phyloP scores from a whole-genome alignment of 2,113 vertebrate genomes.

The Hemiprocne comata region DNA sequence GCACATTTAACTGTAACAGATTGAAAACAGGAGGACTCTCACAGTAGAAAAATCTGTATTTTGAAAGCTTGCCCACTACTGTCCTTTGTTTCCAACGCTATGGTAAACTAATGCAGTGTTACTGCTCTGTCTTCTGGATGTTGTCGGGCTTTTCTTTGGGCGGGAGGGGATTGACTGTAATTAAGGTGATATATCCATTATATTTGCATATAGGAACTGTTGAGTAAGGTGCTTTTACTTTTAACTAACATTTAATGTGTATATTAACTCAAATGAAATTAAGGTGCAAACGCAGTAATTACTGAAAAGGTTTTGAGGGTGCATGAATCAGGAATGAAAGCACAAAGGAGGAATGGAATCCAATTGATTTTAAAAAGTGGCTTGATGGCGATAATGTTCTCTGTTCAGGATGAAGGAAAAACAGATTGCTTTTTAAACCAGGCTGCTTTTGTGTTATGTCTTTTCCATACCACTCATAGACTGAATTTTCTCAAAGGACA shows the following conservation, averaged over 20 bases:
- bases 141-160: not conserved
- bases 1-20: not conserved
- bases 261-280: not conserved
- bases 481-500: not conserved
- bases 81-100: not conserved
- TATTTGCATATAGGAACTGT: not conserved
- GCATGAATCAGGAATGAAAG: not conserved
- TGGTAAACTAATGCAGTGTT: not conserved
- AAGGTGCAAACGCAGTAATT: not conserved
- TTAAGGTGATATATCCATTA: not conserved
- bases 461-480: not conserved
- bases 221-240: not conserved
- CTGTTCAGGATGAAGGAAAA: not conserved
- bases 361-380: not conserved
- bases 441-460: not conserved
- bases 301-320: not conserved
- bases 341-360: not conserved
- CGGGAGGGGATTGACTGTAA: not conserved
- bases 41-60: not conserved
- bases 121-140: not conserved
- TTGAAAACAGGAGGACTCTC: constrained; percentile 45
- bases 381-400: not conserved
- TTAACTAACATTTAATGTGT: not conserved
- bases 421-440: not conserved
- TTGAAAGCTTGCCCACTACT: constrained; percentile 54